A percentile compares a stretch with the other conserved stretches of the same genome.
These are phyloP conservation scores for Salminus brasiliensis DNA, from an alignment of 2,113 vertebrate genomes.

Conservation along the genomic window DNA sequence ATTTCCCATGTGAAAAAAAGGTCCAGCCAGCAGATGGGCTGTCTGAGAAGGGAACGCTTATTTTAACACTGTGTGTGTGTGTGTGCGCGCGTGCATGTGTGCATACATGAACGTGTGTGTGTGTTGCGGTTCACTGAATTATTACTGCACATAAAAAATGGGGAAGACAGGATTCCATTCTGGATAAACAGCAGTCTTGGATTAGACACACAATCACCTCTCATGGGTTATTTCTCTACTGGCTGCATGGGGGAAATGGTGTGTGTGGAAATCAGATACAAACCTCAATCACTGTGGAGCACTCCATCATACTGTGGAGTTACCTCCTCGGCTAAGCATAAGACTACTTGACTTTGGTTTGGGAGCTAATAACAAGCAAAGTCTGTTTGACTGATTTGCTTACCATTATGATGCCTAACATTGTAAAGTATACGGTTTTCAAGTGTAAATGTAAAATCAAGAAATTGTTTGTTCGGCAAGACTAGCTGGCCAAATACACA, in stretches of 20 bases:
- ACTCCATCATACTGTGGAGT: not conserved
- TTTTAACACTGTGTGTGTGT: conserved; percentile 7
- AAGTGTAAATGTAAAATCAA: too few relatives aligned
- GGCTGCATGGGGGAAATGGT: not conserved
- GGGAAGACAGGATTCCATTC: conserved; percentile 35
- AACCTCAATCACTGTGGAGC: not conserved
- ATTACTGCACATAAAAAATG: conserved; percentile 35
- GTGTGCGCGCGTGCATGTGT: conserved; percentile 12
- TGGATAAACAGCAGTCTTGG: conserved; percentile 34
- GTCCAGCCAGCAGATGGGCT: conserved; percentile 39
- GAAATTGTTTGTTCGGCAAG: too few relatives aligned
- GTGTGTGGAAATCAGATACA: conserved; percentile 21
- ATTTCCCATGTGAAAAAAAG: conserved; percentile 53
- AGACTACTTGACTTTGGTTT: not conserved
- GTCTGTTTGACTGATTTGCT: not conserved
- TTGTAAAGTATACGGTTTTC: not conserved
- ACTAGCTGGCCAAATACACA: too few relatives aligned
- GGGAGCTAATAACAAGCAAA: not conserved
- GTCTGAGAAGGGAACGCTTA: conserved; percentile 9
- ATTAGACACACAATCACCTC: conserved; percentile 33
- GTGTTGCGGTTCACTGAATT: conserved; percentile 29
- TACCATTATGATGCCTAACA: not conserved
- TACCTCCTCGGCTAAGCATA: not conserved
- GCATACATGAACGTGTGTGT: conserved; percentile 7
- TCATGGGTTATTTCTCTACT: conserved; percentile 7